Base-by-base conservation (phyloP, 2,888 invertebrate species). In the Lepidocyrtoides sp. region DNA sequence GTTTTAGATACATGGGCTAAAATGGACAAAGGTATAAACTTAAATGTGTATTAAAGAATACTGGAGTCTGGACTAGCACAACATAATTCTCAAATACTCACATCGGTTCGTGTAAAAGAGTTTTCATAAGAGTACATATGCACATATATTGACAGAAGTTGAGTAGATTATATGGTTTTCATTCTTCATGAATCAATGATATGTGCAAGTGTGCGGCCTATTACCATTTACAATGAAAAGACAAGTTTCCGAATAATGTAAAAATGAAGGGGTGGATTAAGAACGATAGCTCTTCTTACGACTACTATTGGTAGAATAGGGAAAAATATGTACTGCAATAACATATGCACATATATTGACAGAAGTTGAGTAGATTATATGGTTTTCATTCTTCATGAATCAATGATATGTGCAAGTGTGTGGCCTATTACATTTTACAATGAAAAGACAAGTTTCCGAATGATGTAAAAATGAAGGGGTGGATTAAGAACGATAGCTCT, bases 351-450 rank as follows among this genome's bases (percentile, higher is more conserved):
- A n/a, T n/a, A n/a, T n/a, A n/a, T n/a, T n/a, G n/a, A n/a, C n/a
- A n/a, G n/a, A n/a, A n/a, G n/a, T n/a, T n/a, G n/a, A n/a, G n/a
- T n/a, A n/a, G n/a, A n/a, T n/a, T n/a, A n/a, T 51, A 66, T 10
- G 75, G 51, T 14, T 77, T 77, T 87, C 57, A 57, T 75, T 48
- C 60, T 75, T 63, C 60, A 60, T 44, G 63, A 63, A 87, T 48
- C 29, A 60, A 81, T 87, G 63, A 87, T 77, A 44, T 54, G 79
- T 29, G 29, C 66, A 79, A 88, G 51, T 20, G 51, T 85, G 85
- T 69, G 29, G 75, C 41, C 57, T 86, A 20, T 57, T 32, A 75
- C 26, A 8, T 48, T 77, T 75, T 77, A 48, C 77, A 77, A 72
- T 23, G 36, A 77, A 72, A 41, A 60, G 57, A 20, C 75, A 63